Percentiles rank a stretch among this genome's conserved stretches.
These are phyloP conservation scores for Porphyrio hochstetteri DNA, from an alignment of 2,113 vertebrate genomes.

Conservation along the genomic window DNA sequence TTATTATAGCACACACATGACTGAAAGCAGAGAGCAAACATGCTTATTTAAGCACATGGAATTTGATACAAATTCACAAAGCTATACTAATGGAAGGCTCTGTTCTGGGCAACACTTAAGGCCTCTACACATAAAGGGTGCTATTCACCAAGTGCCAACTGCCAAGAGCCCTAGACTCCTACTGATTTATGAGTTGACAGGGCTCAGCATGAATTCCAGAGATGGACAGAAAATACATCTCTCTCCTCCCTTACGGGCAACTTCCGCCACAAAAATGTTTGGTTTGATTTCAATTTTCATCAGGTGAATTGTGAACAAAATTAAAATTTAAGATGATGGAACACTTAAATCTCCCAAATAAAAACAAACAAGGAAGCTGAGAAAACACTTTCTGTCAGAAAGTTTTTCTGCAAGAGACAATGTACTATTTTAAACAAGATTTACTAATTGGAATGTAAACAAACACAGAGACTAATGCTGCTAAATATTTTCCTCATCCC, in stretches of 20 bases:
- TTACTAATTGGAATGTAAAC: background rate
- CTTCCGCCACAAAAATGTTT: background rate
- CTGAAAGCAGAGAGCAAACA: background rate
- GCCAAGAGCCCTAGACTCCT: constrained; percentile 7
- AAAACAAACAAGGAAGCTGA: background rate
- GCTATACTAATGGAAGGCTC: background rate
- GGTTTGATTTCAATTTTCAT: background rate
- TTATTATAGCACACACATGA: background rate
- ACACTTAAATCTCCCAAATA: background rate
- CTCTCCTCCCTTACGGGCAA: background rate
- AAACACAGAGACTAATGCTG: background rate
- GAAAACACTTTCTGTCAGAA: background rate
- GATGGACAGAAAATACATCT: background rate
- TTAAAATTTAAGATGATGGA: background rate
- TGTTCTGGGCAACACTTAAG: background rate
- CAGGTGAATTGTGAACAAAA: background rate
- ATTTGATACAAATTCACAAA: background rate
- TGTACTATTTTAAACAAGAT: background rate
- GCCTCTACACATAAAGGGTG: background rate
- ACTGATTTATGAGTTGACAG: background rate
- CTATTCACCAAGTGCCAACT: constrained; percentile 45
- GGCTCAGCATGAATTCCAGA: background rate
- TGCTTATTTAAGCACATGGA: background rate
- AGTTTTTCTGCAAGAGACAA: background rate
- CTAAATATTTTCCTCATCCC: background rate